These are phyloP conservation scores for Globodera rostochiensis DNA, from an alignment of 1,140 invertebrate species.

Conservation along the genomic window DNA sequence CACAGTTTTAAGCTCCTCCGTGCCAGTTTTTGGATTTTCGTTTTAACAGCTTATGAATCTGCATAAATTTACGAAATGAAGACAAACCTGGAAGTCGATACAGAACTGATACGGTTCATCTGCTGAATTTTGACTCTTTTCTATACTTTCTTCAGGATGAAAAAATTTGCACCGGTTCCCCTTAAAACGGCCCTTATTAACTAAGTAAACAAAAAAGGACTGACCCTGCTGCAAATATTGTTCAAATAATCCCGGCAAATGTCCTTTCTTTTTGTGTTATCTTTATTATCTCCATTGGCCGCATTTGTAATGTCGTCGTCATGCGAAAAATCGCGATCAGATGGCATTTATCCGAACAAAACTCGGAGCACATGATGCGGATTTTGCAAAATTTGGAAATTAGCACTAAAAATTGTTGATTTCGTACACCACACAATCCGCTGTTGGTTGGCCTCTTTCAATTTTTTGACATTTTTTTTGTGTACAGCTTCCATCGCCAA, in stretches of 20 bases:
- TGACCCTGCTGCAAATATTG: constrained; percentile 72
- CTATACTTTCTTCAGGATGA: constrained; percentile 69
- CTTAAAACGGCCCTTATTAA: constrained; percentile 60
- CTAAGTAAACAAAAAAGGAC: neutral
- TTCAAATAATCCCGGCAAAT: constrained; percentile 72
- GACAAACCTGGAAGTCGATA: constrained; percentile 59
- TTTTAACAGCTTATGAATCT: no score
- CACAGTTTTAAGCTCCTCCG: no score
- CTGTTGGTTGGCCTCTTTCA: no score
- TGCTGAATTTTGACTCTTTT: constrained; percentile 54
- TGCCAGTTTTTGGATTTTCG: no score
- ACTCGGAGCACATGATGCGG: no score
- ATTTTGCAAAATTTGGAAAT: no score
- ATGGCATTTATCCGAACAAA: no score
- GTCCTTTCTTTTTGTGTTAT: constrained; percentile 46
- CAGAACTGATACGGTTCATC: constrained; percentile 61
- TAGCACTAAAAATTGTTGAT: no score
- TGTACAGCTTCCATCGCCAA: no score
- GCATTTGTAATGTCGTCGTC: neutral
- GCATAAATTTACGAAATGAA: no score
- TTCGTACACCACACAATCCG: no score
- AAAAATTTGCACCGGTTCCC: constrained; percentile 78
- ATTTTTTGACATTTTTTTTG: no score
- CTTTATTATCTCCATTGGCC: neutral
- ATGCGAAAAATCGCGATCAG: neutral